These are phyloP conservation scores for Plecturocebus donacophilus DNA, from an alignment of 2,113 vertebrate species.

Conservation along the genomic window DNA sequence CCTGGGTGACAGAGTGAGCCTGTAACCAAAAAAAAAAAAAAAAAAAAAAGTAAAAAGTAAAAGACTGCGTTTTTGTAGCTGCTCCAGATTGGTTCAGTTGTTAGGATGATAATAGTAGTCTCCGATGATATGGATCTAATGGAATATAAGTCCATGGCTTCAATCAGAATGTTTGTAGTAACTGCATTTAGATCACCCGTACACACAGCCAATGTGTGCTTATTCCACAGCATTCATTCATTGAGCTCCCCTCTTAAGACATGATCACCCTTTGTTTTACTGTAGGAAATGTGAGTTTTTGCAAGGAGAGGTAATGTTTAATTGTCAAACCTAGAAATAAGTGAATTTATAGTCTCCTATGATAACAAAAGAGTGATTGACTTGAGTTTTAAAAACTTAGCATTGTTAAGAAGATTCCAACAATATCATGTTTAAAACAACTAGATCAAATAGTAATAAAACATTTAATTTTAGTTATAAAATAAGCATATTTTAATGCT, in stretches of 20 bases:
- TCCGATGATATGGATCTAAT: neutral
- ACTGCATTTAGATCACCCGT: neutral
- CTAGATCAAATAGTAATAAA: neutral
- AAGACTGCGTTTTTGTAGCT: neutral
- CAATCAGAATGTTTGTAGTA: neutral
- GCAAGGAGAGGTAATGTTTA: neutral
- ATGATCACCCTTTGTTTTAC: neutral
- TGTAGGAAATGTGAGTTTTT: neutral
- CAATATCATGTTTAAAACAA: neutral
- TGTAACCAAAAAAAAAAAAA: no score
- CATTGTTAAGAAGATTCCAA: neutral
- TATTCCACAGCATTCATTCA: neutral
- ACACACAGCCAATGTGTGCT: neutral
- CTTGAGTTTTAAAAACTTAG: neutral
- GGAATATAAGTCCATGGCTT: neutral
- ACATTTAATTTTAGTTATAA: neutral
- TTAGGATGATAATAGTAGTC: neutral
- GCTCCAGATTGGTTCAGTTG: neutral
- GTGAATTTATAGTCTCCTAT: neutral
- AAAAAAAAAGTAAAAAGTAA: neutral
- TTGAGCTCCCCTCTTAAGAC: neutral
- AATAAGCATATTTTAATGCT: neutral
- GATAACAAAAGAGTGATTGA: neutral
- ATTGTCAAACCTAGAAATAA: constrained; percentile 2
- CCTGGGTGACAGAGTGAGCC: no score